Base-by-base conservation (phyloP, 2,113 vertebrate species). In the Boleophthalmus pectinirostris region DNA sequence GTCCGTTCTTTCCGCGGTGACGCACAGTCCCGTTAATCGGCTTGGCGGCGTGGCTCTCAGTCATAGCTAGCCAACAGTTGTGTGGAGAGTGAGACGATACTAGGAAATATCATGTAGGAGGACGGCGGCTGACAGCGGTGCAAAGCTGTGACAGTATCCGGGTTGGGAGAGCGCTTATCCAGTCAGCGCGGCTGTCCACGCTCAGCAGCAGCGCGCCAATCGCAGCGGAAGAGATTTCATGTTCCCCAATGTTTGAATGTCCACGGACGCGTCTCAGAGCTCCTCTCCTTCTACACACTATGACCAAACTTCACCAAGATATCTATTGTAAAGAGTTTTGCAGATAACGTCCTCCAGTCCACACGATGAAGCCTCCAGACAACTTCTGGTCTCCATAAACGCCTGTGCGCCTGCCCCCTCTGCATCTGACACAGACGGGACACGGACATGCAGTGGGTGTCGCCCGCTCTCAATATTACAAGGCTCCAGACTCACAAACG, bases 31-130 rank as follows among this genome's bases (percentile, higher is more conserved):
- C 83, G 60, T 84, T 86, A 61, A 73, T 76, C 38, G 84, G 67
- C 70, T 88, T 85, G 73, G 70, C 75, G 20, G 66, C 73, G 82
- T 83, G 74, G 87, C 83, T 92, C 23, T 91, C 90, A 63, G 90
- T 92, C 93, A 94, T 93, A 43, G 57, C 87, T 88, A 80, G 66
- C 76, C 82, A 58, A 67, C 72, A 74, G 70, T 51, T 29, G 63
- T 56, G 18, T 10, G 51, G 51, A 54, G 7, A 74, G 51, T 81
- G 72, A 70, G 74, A 64, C 80, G 71, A 29, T 29, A 29, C 56
- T 82, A 74, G 75, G 60, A 77, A 88, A 80, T 79, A 33, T 75
- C 84, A 90, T 88, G 84, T 72, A 88, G 68, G 45, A 77, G 72
- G 65, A 71, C 72, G 69, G 70, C 20, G 82, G 20, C 63, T 49